Evolutionary conservation across 2,888 invertebrate genomes (phyloP).

Genomic region (Plusia festucae): DNA sequence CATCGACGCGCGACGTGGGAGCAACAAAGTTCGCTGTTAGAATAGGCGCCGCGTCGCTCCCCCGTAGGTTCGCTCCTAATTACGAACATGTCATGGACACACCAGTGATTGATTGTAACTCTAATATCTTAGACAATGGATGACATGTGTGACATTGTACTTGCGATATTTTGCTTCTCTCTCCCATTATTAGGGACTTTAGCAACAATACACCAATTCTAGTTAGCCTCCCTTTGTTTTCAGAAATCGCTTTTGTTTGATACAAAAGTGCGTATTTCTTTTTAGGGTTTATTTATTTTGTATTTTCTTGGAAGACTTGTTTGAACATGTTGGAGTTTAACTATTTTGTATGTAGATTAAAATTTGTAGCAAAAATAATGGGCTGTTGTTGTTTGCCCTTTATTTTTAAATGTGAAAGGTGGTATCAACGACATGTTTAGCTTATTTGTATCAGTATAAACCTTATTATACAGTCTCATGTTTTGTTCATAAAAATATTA

Average conservation of each 20-base stretch:
- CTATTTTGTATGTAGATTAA: not conserved
- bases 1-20: slow-evolving; percentile 30
- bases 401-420: too few species aligned
- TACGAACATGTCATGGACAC: slow-evolving; percentile 84
- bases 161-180: slow-evolving; percentile 66
- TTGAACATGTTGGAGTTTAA: slow-evolving; percentile 12
- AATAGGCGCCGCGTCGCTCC: slow-evolving; percentile 61
- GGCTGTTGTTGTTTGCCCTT: not conserved
- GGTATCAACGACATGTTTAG: too few species aligned
- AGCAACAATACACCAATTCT: slow-evolving; percentile 56
- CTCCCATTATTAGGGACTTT: slow-evolving; percentile 52
- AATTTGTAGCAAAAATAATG: slow-evolving; percentile 7
- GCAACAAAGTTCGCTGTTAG: slow-evolving; percentile 45
- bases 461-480: not conserved
- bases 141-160: slow-evolving; percentile 76
- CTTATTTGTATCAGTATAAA: not conserved
- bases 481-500: not conserved
- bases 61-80: slow-evolving; percentile 79
- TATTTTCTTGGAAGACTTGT: slow-evolving; percentile 17
- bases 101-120: slow-evolving; percentile 86
- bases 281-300: slow-evolving; percentile 35
- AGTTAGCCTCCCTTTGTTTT: slow-evolving; percentile 58
- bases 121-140: slow-evolving; percentile 84
- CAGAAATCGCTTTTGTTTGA: slow-evolving; percentile 56
- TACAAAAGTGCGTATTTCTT: slow-evolving; percentile 45